These are phyloP conservation scores for Ondatra zibethicus DNA, from an alignment of 2,113 vertebrate genomes.

Conservation along the genomic window DNA sequence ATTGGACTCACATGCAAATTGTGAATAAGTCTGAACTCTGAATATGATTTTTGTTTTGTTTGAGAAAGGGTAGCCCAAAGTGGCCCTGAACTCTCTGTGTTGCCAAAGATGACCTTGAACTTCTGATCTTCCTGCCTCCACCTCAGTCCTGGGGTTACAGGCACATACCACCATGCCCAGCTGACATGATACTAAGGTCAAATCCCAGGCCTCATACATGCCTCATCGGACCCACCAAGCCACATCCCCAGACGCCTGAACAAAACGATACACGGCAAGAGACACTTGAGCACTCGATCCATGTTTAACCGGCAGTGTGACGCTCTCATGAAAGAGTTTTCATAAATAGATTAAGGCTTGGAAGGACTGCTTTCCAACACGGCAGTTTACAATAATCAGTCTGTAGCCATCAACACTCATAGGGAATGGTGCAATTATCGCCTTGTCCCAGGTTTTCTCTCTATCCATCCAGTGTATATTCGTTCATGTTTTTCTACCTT, in stretches of 20 bases:
- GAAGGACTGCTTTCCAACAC: neutral
- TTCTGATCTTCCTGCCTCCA: neutral
- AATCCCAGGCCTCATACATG: neutral
- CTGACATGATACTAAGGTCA: no score
- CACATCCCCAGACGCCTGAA: neutral
- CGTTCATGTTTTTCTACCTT: neutral
- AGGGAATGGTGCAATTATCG: constrained; percentile 68
- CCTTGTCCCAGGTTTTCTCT: constrained; percentile 51
- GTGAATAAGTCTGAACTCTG: neutral
- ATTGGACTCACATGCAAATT: neutral
- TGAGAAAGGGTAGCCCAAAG: neutral
- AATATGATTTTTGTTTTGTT: neutral
- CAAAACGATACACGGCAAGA: neutral
- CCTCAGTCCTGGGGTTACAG: neutral
- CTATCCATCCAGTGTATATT: constrained; percentile 21
- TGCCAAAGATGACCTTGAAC: neutral
- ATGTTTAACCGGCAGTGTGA: neutral
- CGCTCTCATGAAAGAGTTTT: constrained; percentile 15
- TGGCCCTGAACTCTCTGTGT: neutral
- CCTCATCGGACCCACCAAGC: neutral
- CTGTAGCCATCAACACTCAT: constrained; percentile 42
- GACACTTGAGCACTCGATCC: neutral
- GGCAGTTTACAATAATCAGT: neutral
- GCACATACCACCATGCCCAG: neutral
- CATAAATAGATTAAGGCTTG: constrained; percentile 77